Evolutionary conservation across 2,797 vertebrate genomes (phyloP), one percentile per base, ranked within the genome.

Genomic region (Sebastes kiyomatsui): DNA sequence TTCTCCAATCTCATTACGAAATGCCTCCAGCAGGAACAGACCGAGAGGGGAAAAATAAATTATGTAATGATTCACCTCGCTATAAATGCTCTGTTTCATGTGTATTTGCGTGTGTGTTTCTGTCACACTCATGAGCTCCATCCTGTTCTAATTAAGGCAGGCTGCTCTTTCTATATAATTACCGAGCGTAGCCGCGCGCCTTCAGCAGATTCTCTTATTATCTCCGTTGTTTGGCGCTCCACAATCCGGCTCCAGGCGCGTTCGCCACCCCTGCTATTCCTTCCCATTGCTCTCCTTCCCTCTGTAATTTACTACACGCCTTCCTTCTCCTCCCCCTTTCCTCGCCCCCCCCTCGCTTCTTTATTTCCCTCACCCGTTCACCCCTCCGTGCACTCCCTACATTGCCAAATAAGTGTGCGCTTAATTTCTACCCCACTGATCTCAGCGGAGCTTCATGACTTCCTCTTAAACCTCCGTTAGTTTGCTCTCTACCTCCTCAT

Each of bases 111-210:
- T 78, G n/a, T 66, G 79, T 74, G 25, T 87, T 64, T 80, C 55
- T 67, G 22, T 83, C 80, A 20, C 68, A 61, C 68, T 83, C 72
- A 71, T 38, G 67, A 77, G 86, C 67, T 79, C 79, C 85, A 81
- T 88, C 87, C 87, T 88, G 87, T 87, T 91, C 90, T 91, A 93
- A 92, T 93, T 90, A 94, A 90, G 61, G 66, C 90, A 69, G 66
- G 35, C 82, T 84, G 81, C 81, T 88, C 84, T 85, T 88, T 87
- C 87, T 62, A 32, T 89, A 59, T 93, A 90, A 93, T 91, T 89
- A 90, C 80, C 13, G 83, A 79, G 77, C 67, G 79, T 30, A 64
- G 77, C 20, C 18, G 46, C 28, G 5, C 67, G 91, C 88, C 90
- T 92, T 86, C 81, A 86, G 92, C 87, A 30, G 55, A 70, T 91